Evolutionary conservation across 2,888 invertebrate genomes (phyloP).

Genomic region (Parochlus steinenii): DNA sequence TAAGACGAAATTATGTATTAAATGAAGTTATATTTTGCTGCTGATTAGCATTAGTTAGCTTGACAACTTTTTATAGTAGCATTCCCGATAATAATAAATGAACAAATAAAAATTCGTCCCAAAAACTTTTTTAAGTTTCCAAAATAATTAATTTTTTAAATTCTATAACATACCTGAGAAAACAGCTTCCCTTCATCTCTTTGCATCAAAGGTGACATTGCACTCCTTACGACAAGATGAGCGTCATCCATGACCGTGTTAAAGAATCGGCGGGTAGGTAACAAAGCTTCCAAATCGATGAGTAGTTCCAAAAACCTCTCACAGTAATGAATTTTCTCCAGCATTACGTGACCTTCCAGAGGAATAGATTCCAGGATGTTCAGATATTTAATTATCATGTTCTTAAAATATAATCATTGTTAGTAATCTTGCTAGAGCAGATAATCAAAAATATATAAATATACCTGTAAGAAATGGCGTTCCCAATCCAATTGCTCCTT

Average conservation of each 20-base stretch:
- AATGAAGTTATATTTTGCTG: no score
- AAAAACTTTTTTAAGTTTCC: conserved; percentile 13
- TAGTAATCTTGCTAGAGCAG: not conserved
- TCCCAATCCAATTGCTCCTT: conserved; percentile 66
- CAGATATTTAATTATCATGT: conserved; percentile 78
- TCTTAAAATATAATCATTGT: conserved; percentile 19
- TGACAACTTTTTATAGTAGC: conserved; percentile 8
- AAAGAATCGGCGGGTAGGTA: conserved; percentile 92
- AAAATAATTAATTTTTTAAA: conserved; percentile 12
- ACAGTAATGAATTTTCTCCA: conserved; percentile 55
- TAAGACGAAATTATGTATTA: conserved; percentile 5
- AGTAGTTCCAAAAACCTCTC: conserved; percentile 91
- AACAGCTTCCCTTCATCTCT: conserved; percentile 80
- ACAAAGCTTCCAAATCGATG: conserved; percentile 86
- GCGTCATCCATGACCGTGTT: conserved; percentile 91
- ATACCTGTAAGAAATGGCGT: conserved; percentile 57
- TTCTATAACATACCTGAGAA: conserved; percentile 53
- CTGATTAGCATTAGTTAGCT: no score
- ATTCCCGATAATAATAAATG: conserved; percentile 11
- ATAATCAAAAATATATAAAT: conserved; percentile 2
- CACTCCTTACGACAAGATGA: conserved; percentile 81
- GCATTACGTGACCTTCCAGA: conserved; percentile 38
- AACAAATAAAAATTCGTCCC: conserved; percentile 14
- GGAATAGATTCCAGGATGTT: conserved; percentile 59
- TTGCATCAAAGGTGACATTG: conserved; percentile 55